Conservation (phyloP, 1,140 invertebrate genomes). For the Idris sp. region DNA sequence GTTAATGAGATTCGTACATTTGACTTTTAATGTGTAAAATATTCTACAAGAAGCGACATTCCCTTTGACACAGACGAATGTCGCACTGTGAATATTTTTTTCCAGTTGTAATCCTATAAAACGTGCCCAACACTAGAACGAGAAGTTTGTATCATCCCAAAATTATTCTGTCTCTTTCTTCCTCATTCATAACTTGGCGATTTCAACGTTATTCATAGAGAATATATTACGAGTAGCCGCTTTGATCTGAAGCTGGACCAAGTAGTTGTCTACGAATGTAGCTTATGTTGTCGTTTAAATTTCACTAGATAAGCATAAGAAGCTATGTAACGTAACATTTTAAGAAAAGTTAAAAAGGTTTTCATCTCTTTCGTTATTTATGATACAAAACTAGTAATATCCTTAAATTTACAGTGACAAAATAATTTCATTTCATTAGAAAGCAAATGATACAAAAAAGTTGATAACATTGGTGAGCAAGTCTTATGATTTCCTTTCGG, state of each 20-base stretch:
- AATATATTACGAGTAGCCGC: constrained; percentile 69
- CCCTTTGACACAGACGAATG: constrained; percentile 47
- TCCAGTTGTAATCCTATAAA: constrained; percentile 26
- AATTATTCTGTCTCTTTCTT: constrained; percentile 24
- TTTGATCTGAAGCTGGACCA: constrained; percentile 69
- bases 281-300: constrained; percentile 25
- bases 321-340: constrained; percentile 19
- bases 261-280: constrained; percentile 57
- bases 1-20: constrained; percentile 42
- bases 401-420: too few species aligned
- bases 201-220: constrained; percentile 68
- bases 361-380: background rate
- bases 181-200: constrained; percentile 28
- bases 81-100: constrained; percentile 29
- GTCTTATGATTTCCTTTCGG: too few species aligned
- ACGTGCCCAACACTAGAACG: constrained; percentile 25
- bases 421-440: too few species aligned
- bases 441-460: too few species aligned
- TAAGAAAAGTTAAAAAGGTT: constrained; percentile 7
- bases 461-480: too few species aligned
- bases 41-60: constrained; percentile 47
- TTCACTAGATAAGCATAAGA: constrained; percentile 6
- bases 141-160: constrained; percentile 51
- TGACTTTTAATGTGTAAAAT: constrained; percentile 48
- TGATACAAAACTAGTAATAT: too few species aligned